Base-by-base conservation (phyloP, 2,888 invertebrate genomes). In the Seira ritae region DNA sequence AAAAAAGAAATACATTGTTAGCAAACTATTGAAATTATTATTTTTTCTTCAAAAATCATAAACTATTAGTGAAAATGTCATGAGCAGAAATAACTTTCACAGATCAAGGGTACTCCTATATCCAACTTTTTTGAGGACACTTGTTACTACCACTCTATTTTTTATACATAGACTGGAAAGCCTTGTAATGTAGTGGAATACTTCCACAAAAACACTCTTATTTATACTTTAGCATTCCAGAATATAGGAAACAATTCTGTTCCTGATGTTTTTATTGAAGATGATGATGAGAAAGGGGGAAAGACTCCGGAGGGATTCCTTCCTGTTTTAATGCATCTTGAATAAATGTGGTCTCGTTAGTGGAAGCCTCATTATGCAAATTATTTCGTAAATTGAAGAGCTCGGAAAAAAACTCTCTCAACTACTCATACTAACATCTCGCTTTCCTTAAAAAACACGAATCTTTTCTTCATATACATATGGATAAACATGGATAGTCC, bases 261-360 rank as follows among this genome's bases (percentile, higher is more conserved):
- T 79, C 46, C 31, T 37, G 37, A 31, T 80, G 80, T 65, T 70
- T 70, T 20, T 20, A n/a, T 15, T 20, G 74, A 42, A 31, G 62
- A 22, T 69, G 69, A 65, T 75, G 75, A 84, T 80, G 71, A 72
- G 74, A 72, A 68, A 79, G 76, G 84, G 84, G 80, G 62, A 84
- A 79, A 69, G 67, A 72, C 75, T 80, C 75, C 72, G 31, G 55
- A 68, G 80, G 80, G 76, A 80, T 84, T 75, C 75, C 75, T 80
- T 84, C 80, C 76, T 84, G 55, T 84, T 80, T 80, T 80, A 84
- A 84, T 84, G 77, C 80, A 76, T 80, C 72, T 80, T 80, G 73
- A 84, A 68, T 80, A 72, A 80, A 84, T 84, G 84, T 80, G 84
- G 84, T 80, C 84, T 84, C 77, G 84, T 84, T 84, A 84, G 84